Evolutionary conservation across 2,797 vertebrate genomes (phyloP), one percentile per base, ranked within the genome.

Genomic region (Cuniculus paca): DNA sequence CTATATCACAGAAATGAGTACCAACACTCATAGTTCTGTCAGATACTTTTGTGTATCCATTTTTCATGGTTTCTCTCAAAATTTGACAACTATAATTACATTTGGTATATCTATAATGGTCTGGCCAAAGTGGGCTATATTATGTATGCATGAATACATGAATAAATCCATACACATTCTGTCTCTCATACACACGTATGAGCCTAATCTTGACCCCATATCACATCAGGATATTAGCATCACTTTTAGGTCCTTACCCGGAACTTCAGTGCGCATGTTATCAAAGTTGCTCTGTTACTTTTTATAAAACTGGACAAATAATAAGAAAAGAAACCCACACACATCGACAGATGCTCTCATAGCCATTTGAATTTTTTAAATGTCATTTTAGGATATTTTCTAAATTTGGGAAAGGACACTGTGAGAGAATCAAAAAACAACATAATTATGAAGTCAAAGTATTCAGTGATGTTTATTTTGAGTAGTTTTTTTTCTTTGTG

Each of bases 281-380:
- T 22, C 31, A 86, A 48, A 52, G 72, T 75, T 95, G 77, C 34
- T 84, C 91, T 85, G 48, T 58, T 96, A 60, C 88, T 95, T 95
- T 88, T 56, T 94, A 89, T 96, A 95, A 95, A 95, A 91, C 48
- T 70, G 52, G 36, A 70, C 56, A 92, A 80, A 42, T 79, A 74
- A 70, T 28, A 79, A 95, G 36, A 84, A 78, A 56, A 88, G 78
- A 88, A 52, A 60, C 0, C 20, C 50, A 36, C 20, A 31, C 6
- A 81, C 79, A 65, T 58, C 95, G 78, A 85, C 56, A 97, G 48
- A 48, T 93, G 93, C 93, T 91, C 85, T 93, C 48, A 95, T 36
- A 93, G 7, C 0, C 80, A 5, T 63, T 42, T 96, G 72, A 19
- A 26, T 90, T 92, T 93, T 31, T 50, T 83, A 50, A 94, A 88